These are phyloP conservation scores for Megalurothrips usitatus DNA, from an alignment of 2,888 invertebrate genomes.

Conservation along the genomic window DNA sequence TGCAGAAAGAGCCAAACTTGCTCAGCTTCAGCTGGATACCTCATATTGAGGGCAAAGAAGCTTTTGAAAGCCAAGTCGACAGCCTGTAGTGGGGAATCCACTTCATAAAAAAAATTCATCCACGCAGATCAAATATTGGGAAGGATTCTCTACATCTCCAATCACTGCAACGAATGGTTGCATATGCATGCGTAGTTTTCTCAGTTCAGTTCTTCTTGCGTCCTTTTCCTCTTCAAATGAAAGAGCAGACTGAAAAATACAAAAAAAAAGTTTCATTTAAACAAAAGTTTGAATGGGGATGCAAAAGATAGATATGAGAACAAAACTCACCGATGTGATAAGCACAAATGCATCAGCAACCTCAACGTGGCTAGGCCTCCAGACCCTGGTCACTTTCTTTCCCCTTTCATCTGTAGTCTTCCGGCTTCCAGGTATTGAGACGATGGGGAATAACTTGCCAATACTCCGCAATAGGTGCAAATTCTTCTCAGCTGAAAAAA, in stretches of 20 bases:
- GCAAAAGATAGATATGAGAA: neutral
- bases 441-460: no score
- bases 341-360: conserved; percentile 24
- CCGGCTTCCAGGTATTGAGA: no score
- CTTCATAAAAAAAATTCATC: conserved; percentile 31
- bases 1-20: conserved; percentile 34
- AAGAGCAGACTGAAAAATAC: conserved; percentile 8
- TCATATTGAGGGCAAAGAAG: conserved; percentile 29
- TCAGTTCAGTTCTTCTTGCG: no score
- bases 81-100: conserved; percentile 30
- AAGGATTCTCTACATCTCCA: no score
- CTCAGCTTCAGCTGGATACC: conserved; percentile 31
- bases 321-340: conserved; percentile 12
- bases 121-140: conserved; percentile 5
- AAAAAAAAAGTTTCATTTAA: conserved; percentile 1
- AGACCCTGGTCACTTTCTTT: neutral
- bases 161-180: no score
- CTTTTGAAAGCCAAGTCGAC: conserved; percentile 33
- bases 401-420: no score
- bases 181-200: no score
- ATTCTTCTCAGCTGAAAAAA: no score
- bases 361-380: conserved; percentile 4
- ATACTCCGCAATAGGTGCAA: no score
- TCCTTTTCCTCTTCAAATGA: no score
- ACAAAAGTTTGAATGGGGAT: no score